These are phyloP conservation scores for Rhabditoides inermis DNA, from an alignment of 2,888 invertebrate genomes.

Conservation along the genomic window DNA sequence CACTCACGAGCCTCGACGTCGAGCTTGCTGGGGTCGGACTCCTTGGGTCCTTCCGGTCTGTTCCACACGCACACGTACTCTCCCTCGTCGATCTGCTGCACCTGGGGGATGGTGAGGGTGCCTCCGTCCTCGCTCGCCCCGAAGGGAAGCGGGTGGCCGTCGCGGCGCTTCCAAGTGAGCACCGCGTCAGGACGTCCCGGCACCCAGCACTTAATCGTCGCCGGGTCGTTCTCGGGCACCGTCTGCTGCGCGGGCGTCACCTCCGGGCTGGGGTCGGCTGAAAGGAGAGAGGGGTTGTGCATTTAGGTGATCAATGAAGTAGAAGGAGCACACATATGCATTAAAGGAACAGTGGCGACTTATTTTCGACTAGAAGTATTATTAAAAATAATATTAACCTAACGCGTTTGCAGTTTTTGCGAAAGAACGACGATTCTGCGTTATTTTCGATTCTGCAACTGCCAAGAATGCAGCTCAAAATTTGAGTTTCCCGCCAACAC, in stretches of 20 bases:
- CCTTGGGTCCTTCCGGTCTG: too few species aligned
- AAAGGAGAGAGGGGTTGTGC: slow-evolving; percentile 3
- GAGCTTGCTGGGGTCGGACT: slow-evolving; percentile 14
- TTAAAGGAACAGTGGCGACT: too few species aligned
- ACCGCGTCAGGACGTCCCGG: slow-evolving; percentile 34
- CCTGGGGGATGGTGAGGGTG: slow-evolving; percentile 24
- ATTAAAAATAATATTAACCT: too few species aligned
- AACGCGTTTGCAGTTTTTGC: too few species aligned
- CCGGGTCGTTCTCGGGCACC: slow-evolving; percentile 53
- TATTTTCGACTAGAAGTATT: too few species aligned
- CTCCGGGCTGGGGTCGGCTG: slow-evolving; percentile 15
- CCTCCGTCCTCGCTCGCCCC: slow-evolving; percentile 36
- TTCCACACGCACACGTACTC: slow-evolving; percentile 29
- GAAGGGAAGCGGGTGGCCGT: slow-evolving; percentile 38
- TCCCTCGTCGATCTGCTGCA: slow-evolving; percentile 25
- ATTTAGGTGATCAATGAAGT: neutral
- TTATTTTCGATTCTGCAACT: too few species aligned
- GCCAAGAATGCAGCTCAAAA: too few species aligned
- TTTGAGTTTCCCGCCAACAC: too few species aligned
- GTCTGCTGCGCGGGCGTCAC: slow-evolving; percentile 63
- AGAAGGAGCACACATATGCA: neutral
- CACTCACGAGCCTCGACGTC: slow-evolving; percentile 7
- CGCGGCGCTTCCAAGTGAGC: slow-evolving; percentile 34
- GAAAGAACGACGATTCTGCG: too few species aligned
- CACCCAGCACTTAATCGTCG: slow-evolving; percentile 52